These are phyloP conservation scores for Amblyraja radiata DNA, from an alignment of 2,797 vertebrate species.

Conservation along the genomic window DNA sequence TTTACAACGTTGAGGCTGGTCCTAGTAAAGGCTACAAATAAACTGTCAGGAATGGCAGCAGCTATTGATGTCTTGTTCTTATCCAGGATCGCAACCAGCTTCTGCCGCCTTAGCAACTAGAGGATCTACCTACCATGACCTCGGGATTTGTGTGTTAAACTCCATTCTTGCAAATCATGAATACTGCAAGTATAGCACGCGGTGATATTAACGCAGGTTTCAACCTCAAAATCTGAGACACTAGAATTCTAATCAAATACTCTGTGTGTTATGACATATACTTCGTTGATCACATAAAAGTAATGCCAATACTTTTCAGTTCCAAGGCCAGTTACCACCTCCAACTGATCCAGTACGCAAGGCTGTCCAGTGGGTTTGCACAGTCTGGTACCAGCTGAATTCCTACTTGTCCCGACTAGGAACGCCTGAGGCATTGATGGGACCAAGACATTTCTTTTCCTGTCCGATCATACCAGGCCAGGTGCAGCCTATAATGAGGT, in stretches of 20 bases:
- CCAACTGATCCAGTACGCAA: slow-evolving; percentile 65
- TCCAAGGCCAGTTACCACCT: slow-evolving; percentile 60
- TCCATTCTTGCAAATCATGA: too few relatives aligned
- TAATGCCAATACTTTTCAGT: slow-evolving; percentile 51
- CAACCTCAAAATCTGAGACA: too few relatives aligned
- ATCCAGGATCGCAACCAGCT: not conserved
- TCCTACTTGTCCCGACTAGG: slow-evolving; percentile 81
- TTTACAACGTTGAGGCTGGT: too few relatives aligned
- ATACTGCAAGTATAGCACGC: too few relatives aligned
- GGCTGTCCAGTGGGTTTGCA: slow-evolving; percentile 71
- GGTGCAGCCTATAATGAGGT: slow-evolving; percentile 71
- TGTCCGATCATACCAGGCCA: slow-evolving; percentile 75
- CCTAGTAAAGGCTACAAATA: too few relatives aligned
- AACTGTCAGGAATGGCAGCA: too few relatives aligned
- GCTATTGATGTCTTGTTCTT: not conserved
- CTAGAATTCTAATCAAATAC: too few relatives aligned
- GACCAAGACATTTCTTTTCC: slow-evolving; percentile 80
- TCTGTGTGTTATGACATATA: not conserved
- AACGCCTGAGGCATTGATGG: slow-evolving; percentile 80
- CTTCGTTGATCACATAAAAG: not conserved
- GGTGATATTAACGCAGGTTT: too few relatives aligned
- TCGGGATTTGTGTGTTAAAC: too few relatives aligned
- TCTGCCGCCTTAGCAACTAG: not conserved
- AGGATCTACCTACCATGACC: too few relatives aligned
- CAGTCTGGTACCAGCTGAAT: slow-evolving; percentile 86